These are phyloP conservation scores for Ferrisia virgata DNA, from an alignment of 2,888 invertebrate species.

Conservation along the genomic window DNA sequence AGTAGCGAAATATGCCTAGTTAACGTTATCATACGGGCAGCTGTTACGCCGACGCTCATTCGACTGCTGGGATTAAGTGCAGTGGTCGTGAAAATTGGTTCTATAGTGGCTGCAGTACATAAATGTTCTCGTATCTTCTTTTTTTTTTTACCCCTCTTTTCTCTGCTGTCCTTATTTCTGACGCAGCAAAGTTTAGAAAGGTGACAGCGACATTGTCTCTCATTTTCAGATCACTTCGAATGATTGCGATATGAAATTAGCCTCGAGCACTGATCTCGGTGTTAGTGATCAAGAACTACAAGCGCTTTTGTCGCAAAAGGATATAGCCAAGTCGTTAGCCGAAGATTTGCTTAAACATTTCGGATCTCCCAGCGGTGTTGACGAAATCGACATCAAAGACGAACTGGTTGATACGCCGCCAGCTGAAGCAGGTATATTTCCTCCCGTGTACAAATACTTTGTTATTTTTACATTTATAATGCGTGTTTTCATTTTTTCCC, in stretches of 20 bases:
- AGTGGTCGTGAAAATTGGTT: no score
- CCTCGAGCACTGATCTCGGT: slow-evolving; percentile 55
- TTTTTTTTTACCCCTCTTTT: no score
- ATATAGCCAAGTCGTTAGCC: slow-evolving; percentile 73
- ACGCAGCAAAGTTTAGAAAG: no score
- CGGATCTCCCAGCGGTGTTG: slow-evolving; percentile 58
- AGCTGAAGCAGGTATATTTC: slow-evolving; percentile 11
- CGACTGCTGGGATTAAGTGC: no score
- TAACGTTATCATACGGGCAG: no score
- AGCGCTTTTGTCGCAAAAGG: slow-evolving; percentile 70
- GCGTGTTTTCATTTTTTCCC: not conserved
- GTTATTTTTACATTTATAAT: slow-evolving; percentile 26
- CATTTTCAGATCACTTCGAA: slow-evolving; percentile 36
- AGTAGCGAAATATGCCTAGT: no score
- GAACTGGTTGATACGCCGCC: not conserved
- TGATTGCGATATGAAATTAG: slow-evolving; percentile 43
- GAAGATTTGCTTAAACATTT: slow-evolving; percentile 86
- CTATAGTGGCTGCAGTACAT: no score
- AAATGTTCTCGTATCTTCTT: no score
- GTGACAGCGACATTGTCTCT: not conserved
- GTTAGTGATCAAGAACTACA: slow-evolving; percentile 71
- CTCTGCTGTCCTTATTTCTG: no score
- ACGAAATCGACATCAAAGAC: slow-evolving; percentile 57
- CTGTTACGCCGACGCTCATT: no score
- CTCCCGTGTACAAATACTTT: no score